Conservation (phyloP, 2,113 vertebrate genomes). For the Campylorhamphus procurvoides region DNA sequence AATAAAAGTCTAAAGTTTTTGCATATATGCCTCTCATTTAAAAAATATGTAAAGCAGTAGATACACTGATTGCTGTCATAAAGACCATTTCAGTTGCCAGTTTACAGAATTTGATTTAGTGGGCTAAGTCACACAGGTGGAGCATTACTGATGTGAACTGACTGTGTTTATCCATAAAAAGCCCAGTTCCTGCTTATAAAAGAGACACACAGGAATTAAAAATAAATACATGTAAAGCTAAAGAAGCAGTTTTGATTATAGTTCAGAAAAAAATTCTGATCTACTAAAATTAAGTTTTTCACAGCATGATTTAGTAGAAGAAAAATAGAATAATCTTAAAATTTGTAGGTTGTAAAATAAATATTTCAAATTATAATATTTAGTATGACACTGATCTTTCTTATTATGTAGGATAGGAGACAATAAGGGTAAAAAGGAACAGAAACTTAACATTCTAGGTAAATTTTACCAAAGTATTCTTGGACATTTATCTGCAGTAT, state of each 20-base stretch:
- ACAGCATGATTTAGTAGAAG: not conserved
- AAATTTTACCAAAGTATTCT: not conserved
- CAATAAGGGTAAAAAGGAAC: not conserved
- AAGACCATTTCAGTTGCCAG: not conserved
- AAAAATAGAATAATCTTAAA: not conserved
- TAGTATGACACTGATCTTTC: not conserved
- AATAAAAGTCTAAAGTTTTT: not conserved
- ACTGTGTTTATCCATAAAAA: not conserved
- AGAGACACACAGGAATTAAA: not conserved
- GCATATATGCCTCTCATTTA: not conserved
- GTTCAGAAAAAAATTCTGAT: not conserved
- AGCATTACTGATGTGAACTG: not conserved
- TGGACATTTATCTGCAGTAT: not conserved
- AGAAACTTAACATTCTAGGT: not conserved
- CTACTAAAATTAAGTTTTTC: not conserved
- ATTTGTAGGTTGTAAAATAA: not conserved
- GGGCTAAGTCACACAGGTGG: not conserved
- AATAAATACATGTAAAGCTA: not conserved
- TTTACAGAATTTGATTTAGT: not conserved
- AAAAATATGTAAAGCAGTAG: not conserved
- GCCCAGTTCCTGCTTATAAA: not conserved
- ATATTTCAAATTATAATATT: not conserved
- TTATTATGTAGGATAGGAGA: not conserved
- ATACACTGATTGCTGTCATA: not conserved
- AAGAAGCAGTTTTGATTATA: not conserved